phyloP scores from a whole-genome alignment of 2,888 invertebrate genomes.

The Athalia cordata region DNA sequence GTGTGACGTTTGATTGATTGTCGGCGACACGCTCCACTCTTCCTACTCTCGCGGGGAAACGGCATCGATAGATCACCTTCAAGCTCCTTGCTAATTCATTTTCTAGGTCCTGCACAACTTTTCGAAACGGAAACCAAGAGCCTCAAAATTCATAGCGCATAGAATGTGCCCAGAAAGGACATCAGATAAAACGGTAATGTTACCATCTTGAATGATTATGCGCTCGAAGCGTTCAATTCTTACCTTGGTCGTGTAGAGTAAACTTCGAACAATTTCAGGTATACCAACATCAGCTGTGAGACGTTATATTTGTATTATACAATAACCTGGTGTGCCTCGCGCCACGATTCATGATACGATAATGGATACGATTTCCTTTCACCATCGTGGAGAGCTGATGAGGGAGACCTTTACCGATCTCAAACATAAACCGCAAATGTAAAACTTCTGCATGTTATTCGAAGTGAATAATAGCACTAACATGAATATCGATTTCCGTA shows the following conservation, averaged over 20 bases:
- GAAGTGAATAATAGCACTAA: no score
- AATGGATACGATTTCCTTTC: slow-evolving; percentile 15
- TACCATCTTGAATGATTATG: no score
- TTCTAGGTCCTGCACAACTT: not conserved
- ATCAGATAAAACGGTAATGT: no score
- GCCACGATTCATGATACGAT: not conserved
- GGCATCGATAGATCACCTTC: slow-evolving; percentile 37
- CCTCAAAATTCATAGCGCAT: not conserved
- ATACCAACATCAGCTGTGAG: no score
- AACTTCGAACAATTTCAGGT: no score
- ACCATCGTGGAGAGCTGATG: not conserved
- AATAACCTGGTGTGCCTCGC: no score
- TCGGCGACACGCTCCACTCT: slow-evolving; percentile 34
- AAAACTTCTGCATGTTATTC: not conserved
- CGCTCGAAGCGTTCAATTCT: no score
- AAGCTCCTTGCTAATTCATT: slow-evolving; percentile 32
- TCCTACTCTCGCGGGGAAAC: slow-evolving; percentile 16
- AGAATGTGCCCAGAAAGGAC: not conserved
- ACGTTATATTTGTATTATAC: no score
- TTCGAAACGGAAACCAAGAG: not conserved
- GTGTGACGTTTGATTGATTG: slow-evolving; percentile 36
- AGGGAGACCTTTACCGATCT: not conserved
- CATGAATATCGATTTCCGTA: no score
- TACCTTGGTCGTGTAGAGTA: no score
- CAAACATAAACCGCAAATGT: not conserved